Conservation (phyloP, 2,888 invertebrate species). For the Drosophila histrio region DNA sequence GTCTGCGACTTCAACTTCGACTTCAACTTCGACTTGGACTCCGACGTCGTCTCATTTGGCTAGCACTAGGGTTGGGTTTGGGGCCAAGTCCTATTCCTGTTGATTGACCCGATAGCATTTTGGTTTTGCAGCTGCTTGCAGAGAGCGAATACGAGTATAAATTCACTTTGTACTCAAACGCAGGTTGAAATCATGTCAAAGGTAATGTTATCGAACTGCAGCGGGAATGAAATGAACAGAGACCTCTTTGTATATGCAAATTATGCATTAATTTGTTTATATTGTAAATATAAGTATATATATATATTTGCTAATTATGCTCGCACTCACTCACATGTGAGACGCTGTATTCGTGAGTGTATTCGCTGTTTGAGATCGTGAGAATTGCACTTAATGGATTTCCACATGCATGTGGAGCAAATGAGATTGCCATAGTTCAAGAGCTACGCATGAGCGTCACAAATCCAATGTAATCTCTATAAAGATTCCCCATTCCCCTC, state of each 20-base stretch:
- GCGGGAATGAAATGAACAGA: background rate
- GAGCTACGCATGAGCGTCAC: slow-evolving; percentile 61
- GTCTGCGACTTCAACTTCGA: background rate
- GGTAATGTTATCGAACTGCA: slow-evolving; percentile 5
- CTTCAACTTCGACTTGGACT: background rate
- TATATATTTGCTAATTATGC: slow-evolving; percentile 1
- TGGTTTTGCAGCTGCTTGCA: slow-evolving; percentile 36
- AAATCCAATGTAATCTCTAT: slow-evolving; percentile 52
- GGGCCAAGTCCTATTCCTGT: slow-evolving; percentile 20
- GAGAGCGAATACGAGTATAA: background rate
- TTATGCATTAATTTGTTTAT: background rate
- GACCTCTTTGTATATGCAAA: background rate
- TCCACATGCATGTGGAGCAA: slow-evolving; percentile 81
- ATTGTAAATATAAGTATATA: background rate
- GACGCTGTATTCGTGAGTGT: background rate
- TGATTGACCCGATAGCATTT: slow-evolving; percentile 39
- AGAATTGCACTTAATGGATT: slow-evolving; percentile 84
- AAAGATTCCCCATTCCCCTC: background rate
- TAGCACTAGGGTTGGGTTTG: slow-evolving; percentile 30
- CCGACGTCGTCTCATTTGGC: slow-evolving; percentile 3
- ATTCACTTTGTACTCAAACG: background rate
- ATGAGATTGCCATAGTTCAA: slow-evolving; percentile 67
- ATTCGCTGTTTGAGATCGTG: slow-evolving; percentile 75
- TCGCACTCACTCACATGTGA: background rate
- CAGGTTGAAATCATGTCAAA: slow-evolving; percentile 15